phyloP scores from a whole-genome alignment of 2,888 invertebrate species.

The Metellina segmentata region DNA sequence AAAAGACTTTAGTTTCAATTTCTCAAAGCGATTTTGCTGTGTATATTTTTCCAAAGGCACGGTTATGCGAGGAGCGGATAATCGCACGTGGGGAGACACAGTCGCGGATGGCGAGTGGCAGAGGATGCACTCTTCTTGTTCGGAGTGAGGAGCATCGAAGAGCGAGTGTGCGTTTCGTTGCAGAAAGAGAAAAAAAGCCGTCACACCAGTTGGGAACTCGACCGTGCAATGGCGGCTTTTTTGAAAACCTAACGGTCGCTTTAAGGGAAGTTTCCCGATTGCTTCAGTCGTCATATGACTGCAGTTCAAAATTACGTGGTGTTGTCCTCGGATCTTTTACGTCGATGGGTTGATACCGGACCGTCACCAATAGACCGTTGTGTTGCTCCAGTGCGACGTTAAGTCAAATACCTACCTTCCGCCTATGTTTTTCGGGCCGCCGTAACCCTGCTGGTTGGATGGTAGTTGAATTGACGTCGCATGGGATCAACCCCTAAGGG shows the following conservation, averaged over 20 bases:
- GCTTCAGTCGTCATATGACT: no score
- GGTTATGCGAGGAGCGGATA: neutral
- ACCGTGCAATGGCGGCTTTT: conserved; percentile 1
- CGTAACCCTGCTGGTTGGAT: neutral
- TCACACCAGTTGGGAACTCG: conserved; percentile 9
- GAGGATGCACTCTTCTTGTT: neutral
- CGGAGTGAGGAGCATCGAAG: neutral
- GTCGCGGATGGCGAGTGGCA: conserved; percentile 4
- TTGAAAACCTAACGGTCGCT: neutral
- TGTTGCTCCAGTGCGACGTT: no score
- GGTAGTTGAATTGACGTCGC: neutral
- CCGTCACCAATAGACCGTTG: no score
- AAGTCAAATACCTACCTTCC: neutral
- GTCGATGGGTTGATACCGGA: neutral
- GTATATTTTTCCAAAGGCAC: neutral
- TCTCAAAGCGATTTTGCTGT: neutral
- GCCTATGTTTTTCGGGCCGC: neutral
- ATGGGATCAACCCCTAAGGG: neutral
- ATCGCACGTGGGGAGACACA: neutral
- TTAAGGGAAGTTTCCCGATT: neutral
- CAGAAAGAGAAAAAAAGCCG: neutral
- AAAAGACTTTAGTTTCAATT: neutral
- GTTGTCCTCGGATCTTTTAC: neutral
- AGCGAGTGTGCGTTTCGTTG: neutral
- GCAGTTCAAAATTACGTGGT: no score